Evolutionary conservation across 1,140 invertebrate species (phyloP), one percentile per base, ranked within the genome.

Genomic region (Phymorhynchus buccinoides): DNA sequence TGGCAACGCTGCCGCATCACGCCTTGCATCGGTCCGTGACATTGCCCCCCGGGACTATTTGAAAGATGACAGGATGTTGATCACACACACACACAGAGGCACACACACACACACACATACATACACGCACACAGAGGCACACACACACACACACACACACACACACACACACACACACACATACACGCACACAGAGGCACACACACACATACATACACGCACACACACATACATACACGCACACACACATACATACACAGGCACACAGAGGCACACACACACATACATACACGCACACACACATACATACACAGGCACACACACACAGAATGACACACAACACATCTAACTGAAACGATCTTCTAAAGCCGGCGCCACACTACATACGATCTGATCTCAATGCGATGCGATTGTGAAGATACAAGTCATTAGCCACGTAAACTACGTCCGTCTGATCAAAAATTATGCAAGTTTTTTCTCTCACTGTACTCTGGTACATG

Each of bases 21-120:
- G 1, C 85, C 85, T 37, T 80, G 56, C 42, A 86, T 48, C 3
- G 85, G 75, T n/a, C 80, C 84, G 22, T 73, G 37, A 80, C 85
- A 86, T 18, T 83, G 35, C 7, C 80, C 80, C 0, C 32, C 37
- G n/a, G 68, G 68, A 66, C 85, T 86, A 56, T 71, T 32, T 6
- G 7, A 71, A 32, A n/a, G 14, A 9, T 12, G 35, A 32, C 18
- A 71, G 18, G 22, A 27, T 66, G n/a, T 27, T 66, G n/a, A 22
- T 27, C 18, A n/a, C 62, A 18, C 62, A 66, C 16, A 18, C 62
- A 66, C 4, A 66, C 16, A 66, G 7, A 66, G 7, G 4, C 22
- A 30, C 18, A 66, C 62, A 30, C 22, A 66, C 62, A 30, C 22
- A 30, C 0, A 66, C 62, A 66, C 22, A 2, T 7, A 66, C 62